Evolutionary conservation across 2,113 vertebrate species (phyloP), one percentile per base, ranked within the genome.

Genomic region (Tachysurus vachellii): DNA sequence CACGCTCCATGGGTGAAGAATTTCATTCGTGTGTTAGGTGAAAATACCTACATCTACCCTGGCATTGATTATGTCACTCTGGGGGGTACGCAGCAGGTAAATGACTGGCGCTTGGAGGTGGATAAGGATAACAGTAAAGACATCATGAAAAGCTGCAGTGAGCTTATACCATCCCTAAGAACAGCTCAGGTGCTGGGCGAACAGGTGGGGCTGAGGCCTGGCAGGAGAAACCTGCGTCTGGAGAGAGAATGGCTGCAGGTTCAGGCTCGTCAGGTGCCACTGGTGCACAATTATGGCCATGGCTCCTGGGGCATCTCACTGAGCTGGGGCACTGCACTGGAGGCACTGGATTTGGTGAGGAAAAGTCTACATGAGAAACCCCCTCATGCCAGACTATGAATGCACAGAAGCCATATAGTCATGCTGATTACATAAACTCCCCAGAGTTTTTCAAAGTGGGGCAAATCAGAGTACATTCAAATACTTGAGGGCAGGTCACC

Each of bases 281-380:
- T 99, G 83, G 95, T 99, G 11, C 98, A 99, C 89, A 96, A 99
- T 93, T 99, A 99, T 0, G 98, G 98, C 17, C 98, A 99, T 0
- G 95, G 96, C 0, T 89, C 94, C 1, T 96, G 94, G 75, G 98
- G 98, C 0, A 93, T 99, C 85, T 95, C 94, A 0, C 75, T 97
- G 50, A 96, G 97, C 91, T 96, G 96, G 95, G 98, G 98, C 4
- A 97, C 95, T 0, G 97, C 97, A 9, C 89, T 95, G 31, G 96
- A 97, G 8, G 95, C 96, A 0, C 83, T 96, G 87, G 88, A 68
- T 59, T 90, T 99, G 88, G 95, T 98, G 42, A 89, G 59, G 9
- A 91, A 96, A 80, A 95, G 93, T 64, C 91, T 96, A 62, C 83
- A 56, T 3, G 92, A 95, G 42, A 91, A 53, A 36, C 62, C 64